Base-by-base conservation (phyloP, 2,797 vertebrate species). In the Artibeus lituratus region DNA sequence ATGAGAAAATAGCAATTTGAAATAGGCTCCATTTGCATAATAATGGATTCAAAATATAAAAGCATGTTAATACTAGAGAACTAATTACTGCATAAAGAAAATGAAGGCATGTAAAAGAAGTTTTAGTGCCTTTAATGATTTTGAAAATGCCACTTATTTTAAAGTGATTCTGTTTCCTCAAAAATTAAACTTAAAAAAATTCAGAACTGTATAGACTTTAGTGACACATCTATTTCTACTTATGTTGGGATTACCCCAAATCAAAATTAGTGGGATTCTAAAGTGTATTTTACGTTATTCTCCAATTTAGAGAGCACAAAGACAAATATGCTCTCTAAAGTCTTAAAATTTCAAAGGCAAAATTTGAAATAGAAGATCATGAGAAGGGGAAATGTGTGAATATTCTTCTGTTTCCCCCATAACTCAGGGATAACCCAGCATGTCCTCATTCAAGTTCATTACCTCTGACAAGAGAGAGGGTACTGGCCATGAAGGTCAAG, bases 1-100 rank as follows among this genome's bases (percentile, higher is more conserved):
- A 92, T 96, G 77, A 92, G 76, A 96, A 95, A 97, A 90, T 53
- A 90, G 37, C 35, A 91, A 73, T 87, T 95, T 95, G 74, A 95
- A 94, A 87, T 70, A 89, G n/a, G 44, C 1, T 9, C 85, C 35
- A n/a, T 87, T 94, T 94, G 67, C 37, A 84, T 94, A 87, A 80
- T 84, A 82, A 91, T 78, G 39, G 26, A 80, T 92, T 85, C 7
- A 81, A 87, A 89, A 84, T 92, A 55, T 47, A 92, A 92, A 84
- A 94, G 10, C 74, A 39, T 49, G 62, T 73, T 82, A 77, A 82
- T 22, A 39, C 42, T 70, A 42, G 35, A 69, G 51, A 87, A 92
- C 47, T 87, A 92, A 85, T 77, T 94, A 70, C 47, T 35, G 14
- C 4, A 72, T 81, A 95, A 67, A 87, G 39, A 94, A 83, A 94